These are phyloP conservation scores for Colostygia pectinataria DNA, from an alignment of 2,888 invertebrate species.

Conservation along the genomic window DNA sequence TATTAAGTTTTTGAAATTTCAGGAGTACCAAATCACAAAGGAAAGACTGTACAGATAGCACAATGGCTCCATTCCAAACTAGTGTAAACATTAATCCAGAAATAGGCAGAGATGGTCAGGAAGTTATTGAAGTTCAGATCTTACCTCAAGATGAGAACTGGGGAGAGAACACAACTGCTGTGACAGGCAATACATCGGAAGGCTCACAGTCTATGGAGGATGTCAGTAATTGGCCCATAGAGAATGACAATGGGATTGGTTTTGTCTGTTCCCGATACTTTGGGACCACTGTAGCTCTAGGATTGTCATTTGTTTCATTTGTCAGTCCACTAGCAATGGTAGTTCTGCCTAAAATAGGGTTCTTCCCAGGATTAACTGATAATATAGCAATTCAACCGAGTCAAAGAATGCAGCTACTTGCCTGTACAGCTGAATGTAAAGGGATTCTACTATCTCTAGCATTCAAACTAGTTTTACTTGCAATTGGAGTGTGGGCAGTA, in stretches of 20 bases:
- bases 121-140: slow-evolving; percentile 98
- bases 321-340: slow-evolving; percentile 98
- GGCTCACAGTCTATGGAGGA: slow-evolving; percentile 97
- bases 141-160: slow-evolving; percentile 98
- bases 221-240: slow-evolving; percentile 92
- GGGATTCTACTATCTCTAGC: slow-evolving; percentile 95
- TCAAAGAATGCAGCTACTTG: slow-evolving; percentile 86
- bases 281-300: slow-evolving; percentile 90
- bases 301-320: slow-evolving; percentile 92
- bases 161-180: slow-evolving; percentile 99
- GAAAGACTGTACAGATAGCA: slow-evolving; percentile 83
- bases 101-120: slow-evolving; percentile 90
- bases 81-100: slow-evolving; percentile 92
- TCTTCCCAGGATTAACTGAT: slow-evolving; percentile 89
- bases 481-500: slow-evolving; percentile 96
- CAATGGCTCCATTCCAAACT: slow-evolving; percentile 94
- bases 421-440: slow-evolving; percentile 96
- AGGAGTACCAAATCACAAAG: slow-evolving; percentile 86
- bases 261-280: slow-evolving; percentile 92
- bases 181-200: slow-evolving; percentile 98
- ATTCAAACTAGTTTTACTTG: slow-evolving; percentile 94
- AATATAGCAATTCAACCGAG: slow-evolving; percentile 87
- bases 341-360: slow-evolving; percentile 94
- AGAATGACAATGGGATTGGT: slow-evolving; percentile 87
- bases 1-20: slow-evolving; percentile 36